phyloP scores from a whole-genome alignment of 2,113 vertebrate species.

The Anguilla japonica region DNA sequence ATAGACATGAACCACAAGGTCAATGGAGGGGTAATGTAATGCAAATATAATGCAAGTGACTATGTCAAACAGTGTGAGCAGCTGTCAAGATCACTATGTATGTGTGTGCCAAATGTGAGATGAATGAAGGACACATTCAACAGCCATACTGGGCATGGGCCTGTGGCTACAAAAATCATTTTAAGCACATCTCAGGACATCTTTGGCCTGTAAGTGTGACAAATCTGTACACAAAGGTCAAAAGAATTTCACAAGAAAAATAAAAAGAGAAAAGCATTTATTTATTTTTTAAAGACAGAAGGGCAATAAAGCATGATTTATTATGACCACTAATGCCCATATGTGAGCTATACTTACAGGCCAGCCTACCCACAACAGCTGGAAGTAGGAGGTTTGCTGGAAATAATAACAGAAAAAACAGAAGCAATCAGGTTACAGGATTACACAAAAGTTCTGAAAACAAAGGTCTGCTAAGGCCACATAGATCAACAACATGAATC shows the following conservation, averaged over 20 bases:
- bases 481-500: neutral
- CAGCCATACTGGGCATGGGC: neutral
- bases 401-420: constrained; percentile 1
- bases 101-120: neutral
- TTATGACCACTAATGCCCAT: neutral
- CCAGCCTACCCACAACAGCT: constrained; percentile 73
- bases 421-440: neutral
- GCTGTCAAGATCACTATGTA: neutral
- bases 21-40: too few species aligned
- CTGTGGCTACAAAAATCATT: neutral
- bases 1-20: neutral
- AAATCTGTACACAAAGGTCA: neutral
- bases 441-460: neutral
- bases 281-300: neutral
- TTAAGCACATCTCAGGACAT: neutral
- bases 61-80: too few species aligned
- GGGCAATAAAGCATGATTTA: neutral
- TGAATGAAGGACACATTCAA: neutral
- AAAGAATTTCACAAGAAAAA: neutral
- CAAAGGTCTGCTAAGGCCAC: neutral
- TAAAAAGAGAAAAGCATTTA: neutral
- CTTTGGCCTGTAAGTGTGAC: neutral
- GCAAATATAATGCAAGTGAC: too few species aligned
- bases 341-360: constrained; percentile 69
- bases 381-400: constrained; percentile 74